Conservation (phyloP, 2,113 vertebrate species). For the Paraplagusia blochii region DNA sequence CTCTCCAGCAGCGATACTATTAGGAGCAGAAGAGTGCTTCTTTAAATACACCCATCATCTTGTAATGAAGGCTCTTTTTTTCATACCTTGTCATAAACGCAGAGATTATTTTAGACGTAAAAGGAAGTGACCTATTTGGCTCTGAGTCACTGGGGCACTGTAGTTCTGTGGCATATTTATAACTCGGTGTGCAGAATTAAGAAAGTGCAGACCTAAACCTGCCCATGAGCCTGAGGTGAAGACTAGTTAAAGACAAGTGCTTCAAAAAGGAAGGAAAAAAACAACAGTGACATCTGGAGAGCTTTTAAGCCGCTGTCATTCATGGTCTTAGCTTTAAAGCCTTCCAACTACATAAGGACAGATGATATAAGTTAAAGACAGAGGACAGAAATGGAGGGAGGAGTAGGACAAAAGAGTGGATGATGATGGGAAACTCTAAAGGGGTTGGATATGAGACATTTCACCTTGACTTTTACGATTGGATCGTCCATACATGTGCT, state of each 20-base stretch:
- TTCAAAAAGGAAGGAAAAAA: constrained; percentile 12
- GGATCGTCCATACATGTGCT: background rate
- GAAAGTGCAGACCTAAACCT: constrained; percentile 9
- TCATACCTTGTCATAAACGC: constrained; percentile 17
- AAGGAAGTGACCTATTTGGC: constrained; percentile 20
- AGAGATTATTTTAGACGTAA: constrained; percentile 20
- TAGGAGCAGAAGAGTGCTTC: constrained; percentile 65
- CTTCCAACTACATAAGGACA: constrained; percentile 43
- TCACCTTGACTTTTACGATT: constrained; percentile 43
- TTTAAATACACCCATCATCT: constrained; percentile 61
- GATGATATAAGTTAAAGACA: constrained; percentile 5
- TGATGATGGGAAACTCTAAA: background rate
- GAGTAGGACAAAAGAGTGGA: background rate
- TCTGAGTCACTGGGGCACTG: constrained; percentile 2
- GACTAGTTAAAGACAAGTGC: constrained; percentile 26
- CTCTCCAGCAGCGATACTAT: constrained; percentile 71
- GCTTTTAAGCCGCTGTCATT: constrained; percentile 61
- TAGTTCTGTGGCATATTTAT: constrained; percentile 1
- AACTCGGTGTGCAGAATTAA: background rate
- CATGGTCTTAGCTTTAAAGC: constrained; percentile 49
- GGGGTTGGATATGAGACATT: constrained; percentile 40
- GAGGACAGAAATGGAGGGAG: background rate
- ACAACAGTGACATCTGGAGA: constrained; percentile 40
- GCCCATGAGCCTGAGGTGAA: constrained; percentile 27
- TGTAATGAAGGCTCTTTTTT: constrained; percentile 1